phyloP scores from a whole-genome alignment of 2,888 invertebrate species.

The Phyllotreta striolata region DNA sequence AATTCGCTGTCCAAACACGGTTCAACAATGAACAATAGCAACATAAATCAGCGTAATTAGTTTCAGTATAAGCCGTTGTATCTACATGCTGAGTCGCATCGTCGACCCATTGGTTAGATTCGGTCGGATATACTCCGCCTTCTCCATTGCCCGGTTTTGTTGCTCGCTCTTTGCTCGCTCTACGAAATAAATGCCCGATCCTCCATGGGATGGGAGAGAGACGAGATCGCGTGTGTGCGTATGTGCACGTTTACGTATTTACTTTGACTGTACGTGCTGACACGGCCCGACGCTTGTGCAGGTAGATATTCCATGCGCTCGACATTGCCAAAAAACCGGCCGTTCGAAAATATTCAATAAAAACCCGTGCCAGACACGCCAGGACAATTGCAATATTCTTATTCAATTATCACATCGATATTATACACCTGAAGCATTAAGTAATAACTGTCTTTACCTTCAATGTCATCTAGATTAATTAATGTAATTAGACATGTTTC shows the following conservation, averaged over 20 bases:
- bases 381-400: too few relatives aligned
- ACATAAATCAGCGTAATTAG: slow-evolving; percentile 96
- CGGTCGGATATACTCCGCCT: slow-evolving; percentile 65
- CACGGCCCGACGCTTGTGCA: slow-evolving; percentile 19
- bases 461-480: too few relatives aligned
- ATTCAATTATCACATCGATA: too few relatives aligned
- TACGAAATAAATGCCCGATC: background rate
- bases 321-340: too few relatives aligned
- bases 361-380: too few relatives aligned
- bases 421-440: too few relatives aligned
- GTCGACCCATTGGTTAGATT: slow-evolving; percentile 73
- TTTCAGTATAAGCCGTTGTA: slow-evolving; percentile 68
- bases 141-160: slow-evolving; percentile 45
- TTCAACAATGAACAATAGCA: slow-evolving; percentile 85
- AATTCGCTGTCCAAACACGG: slow-evolving; percentile 63
- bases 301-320: background rate
- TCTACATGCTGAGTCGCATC: slow-evolving; percentile 64
- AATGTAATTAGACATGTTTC: too few relatives aligned
- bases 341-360: too few relatives aligned
- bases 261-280: background rate
- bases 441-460: too few relatives aligned
- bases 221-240: slow-evolving; percentile 9
- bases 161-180: slow-evolving; percentile 19
- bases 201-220: slow-evolving; percentile 8
- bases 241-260: slow-evolving; percentile 18